Conservation (phyloP, 2,113 vertebrate species). For the Prolemur simus region DNA sequence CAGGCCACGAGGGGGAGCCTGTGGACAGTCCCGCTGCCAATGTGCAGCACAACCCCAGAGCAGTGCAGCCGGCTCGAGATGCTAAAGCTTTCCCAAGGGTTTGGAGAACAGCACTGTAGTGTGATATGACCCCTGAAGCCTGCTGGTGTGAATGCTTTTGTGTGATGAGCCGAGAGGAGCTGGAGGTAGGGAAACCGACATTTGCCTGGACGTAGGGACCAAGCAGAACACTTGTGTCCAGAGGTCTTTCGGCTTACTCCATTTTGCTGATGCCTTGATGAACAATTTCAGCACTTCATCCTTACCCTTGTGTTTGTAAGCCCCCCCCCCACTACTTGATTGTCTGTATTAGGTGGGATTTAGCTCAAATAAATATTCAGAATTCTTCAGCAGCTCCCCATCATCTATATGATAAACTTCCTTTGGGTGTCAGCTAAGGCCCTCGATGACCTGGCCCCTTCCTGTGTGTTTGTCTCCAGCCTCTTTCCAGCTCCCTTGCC, state of each 20-base stretch:
- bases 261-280: background rate
- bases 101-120: background rate
- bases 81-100: background rate
- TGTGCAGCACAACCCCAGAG: background rate
- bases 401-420: background rate
- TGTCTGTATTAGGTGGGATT: background rate
- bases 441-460: background rate
- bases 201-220: background rate
- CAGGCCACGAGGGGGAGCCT: background rate
- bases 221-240: background rate
- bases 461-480: background rate
- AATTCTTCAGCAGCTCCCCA: background rate
- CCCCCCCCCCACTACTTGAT: background rate
- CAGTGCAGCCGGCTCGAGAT: background rate
- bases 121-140: background rate
- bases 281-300: background rate
- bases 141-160: background rate
- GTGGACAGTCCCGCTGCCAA: background rate
- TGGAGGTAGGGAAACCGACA: background rate
- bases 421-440: background rate
- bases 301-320: background rate
- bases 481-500: background rate
- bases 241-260: conserved; percentile 1
- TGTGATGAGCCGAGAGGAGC: background rate
- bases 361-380: background rate